Evolutionary conservation across 2,797 vertebrate species (phyloP).

Genomic region (Poliocrania exsul): DNA sequence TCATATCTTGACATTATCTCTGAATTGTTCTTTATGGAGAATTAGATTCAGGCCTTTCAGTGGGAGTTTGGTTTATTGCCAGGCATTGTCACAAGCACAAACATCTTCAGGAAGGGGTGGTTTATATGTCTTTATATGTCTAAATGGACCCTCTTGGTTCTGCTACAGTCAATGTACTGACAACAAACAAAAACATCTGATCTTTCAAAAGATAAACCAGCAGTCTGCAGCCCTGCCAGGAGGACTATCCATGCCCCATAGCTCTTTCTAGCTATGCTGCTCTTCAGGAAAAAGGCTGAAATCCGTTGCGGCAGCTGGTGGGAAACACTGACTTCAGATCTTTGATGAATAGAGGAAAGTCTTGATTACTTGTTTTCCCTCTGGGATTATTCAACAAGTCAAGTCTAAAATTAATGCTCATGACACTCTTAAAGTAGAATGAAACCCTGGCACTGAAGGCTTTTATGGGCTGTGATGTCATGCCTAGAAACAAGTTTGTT

Average conservation of each 20-base stretch:
- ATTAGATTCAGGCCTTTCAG: not conserved
- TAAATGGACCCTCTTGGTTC: not conserved
- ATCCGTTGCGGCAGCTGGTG: not conserved
- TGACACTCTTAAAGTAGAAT: constrained; percentile 15
- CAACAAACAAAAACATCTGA: not conserved
- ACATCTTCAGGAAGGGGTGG: not conserved
- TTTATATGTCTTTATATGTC: not conserved
- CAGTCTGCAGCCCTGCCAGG: not conserved
- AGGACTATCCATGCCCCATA: not conserved
- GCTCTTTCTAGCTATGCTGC: not conserved
- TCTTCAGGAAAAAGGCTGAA: constrained; percentile 17
- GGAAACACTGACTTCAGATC: not conserved
- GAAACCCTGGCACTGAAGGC: constrained; percentile 1
- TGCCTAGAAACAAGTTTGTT: constrained; percentile 43
- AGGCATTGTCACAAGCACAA: not conserved
- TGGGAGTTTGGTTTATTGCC: not conserved
- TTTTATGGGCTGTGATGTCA: constrained; percentile 30
- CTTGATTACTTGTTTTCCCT: not conserved
- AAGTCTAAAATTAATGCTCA: constrained; percentile 41
- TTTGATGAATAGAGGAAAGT: not conserved
- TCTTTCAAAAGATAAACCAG: not conserved
- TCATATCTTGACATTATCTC: not conserved
- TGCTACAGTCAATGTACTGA: not conserved
- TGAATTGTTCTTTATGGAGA: not conserved
- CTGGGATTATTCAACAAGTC: not conserved